A percentile compares a stretch with the other conserved stretches of the same genome.
These are phyloP conservation scores for Hymenochirus boettgeri DNA, from an alignment of 2,113 vertebrate genomes.

Conservation along the genomic window DNA sequence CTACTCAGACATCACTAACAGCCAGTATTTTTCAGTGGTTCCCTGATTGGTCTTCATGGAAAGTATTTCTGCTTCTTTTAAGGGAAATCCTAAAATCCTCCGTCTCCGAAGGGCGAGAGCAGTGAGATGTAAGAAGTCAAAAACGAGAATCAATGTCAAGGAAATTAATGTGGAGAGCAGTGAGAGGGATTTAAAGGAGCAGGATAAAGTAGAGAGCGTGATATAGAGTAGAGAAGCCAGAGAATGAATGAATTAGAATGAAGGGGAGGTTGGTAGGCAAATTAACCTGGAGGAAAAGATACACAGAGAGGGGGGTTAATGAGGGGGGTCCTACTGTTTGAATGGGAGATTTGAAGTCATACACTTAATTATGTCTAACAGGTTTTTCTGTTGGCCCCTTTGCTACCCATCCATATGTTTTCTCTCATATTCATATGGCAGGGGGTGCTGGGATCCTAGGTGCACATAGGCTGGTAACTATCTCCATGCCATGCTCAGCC, in stretches of 20 bases:
- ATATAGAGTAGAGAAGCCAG: background rate
- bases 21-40: too few relatives aligned
- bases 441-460: background rate
- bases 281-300: background rate
- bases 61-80: too few relatives aligned
- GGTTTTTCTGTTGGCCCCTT: conserved; percentile 31
- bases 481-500: background rate
- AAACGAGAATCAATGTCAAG: background rate
- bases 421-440: conserved; percentile 30
- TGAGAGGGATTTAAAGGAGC: too few relatives aligned
- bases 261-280: conserved; percentile 3
- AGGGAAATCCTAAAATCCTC: too few relatives aligned
- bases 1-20: too few relatives aligned
- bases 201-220: too few relatives aligned
- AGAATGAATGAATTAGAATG: background rate
- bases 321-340: too few relatives aligned
- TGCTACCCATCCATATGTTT: conserved; percentile 23
- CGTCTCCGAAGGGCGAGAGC: background rate
- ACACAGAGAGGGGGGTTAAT: conserved; percentile 19
- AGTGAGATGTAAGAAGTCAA: background rate
- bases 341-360: conserved; percentile 29
- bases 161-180: background rate
- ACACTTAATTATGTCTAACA: conserved; percentile 32
- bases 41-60: too few relatives aligned
- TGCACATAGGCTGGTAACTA: conserved; percentile 10